Base-by-base conservation (phyloP, 2,113 vertebrate genomes). In the Egretta garzetta region DNA sequence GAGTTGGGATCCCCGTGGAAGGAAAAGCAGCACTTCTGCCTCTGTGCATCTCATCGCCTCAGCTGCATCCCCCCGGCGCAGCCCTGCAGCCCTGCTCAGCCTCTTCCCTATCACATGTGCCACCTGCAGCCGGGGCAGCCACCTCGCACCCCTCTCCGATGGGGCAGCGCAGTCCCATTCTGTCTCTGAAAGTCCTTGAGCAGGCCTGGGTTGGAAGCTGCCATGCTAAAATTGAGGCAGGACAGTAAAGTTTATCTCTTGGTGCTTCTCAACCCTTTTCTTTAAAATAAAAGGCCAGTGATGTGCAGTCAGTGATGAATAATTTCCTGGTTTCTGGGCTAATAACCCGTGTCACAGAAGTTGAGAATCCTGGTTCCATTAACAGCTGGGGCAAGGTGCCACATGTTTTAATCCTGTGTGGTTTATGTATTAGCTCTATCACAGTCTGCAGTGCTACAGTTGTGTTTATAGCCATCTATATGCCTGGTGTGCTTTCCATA, bases 341-440 rank as follows among this genome's bases (percentile, higher is more conserved):
- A 79, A 58, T 1, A 13, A 58, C 24, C 27, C 0, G 0, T 87
- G 76, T 71, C 83, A 90, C 43, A 72, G 72, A 7, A 53, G 33
- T 19, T 79, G 86, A 76, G 56, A 81, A 79, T 81, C 24, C 41
- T 41, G 55, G 26, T 50, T 92, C 55, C 76, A 50, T 75, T 95
- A 87, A 68, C 76, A 92, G 39, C 27, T 68, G 49, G 60, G 86
- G 91, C 80, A 91, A 91, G 56, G 49, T 84, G 39, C 66, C 1
- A 2, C 7, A 2, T 0, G 1, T 52, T 88, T 92, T 79, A 94
- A 88, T 81, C 39, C 73, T 47, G 2, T 52, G 77, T 95, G 80
- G 45, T 96, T 97, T 94, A 81, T 91, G 68, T 64, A 87, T 94
- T 81, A 92, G 22, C 22, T 87, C 32, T 85, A 49, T 82, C 62